Evolutionary conservation across 2,113 vertebrate genomes (phyloP), one percentile per base, ranked within the genome.

Genomic region (Pogonocichla stellata): DNA sequence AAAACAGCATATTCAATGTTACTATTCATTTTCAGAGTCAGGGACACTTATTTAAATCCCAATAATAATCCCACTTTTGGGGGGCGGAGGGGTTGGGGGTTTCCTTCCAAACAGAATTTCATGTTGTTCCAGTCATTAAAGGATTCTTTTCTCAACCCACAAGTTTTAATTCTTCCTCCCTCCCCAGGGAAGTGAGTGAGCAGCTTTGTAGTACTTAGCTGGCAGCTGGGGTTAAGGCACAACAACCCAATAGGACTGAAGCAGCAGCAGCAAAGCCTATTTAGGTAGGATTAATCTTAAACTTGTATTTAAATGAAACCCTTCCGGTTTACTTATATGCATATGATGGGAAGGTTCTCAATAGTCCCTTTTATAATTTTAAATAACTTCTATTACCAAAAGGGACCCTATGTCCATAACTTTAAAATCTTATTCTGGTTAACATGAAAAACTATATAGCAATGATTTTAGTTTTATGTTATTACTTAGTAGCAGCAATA

Each of bases 61-160:
- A 84, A 13, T 48, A 69, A 34, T 47, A 92, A 80, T 69, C 7
- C 24, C 5, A 18, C n/a, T 65, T 89, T 48, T 4, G 8, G 3
- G 1, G 5, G 40, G 5, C 9, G 40, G 40, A 7, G 1, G 45
- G 10, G n/a, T n/a, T n/a, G 23, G 9, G 19, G 43, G 2, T 17
- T 19, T 31, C 40, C 29, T 25, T 73, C 56, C 45, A 81, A 90
- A 65, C 3, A 66, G 60, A 77, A 47, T 51, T 34, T 38, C 20
- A 65, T 19, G 14, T 43, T 66, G 12, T 51, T 66, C 36, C 8
- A 33, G 12, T 73, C 33, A 51, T 38, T 17, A 38, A 58, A 66
- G 10, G 8, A n/a, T 20, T 66, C 10, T 45, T 81, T 45, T 45
- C 38, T 81, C 28, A 88, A 51, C 20, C 23, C 33, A 45, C 33